Evolutionary conservation across 2,888 invertebrate genomes (phyloP), one percentile per base, ranked within the genome.

Genomic region (Melanophora roralis): DNA sequence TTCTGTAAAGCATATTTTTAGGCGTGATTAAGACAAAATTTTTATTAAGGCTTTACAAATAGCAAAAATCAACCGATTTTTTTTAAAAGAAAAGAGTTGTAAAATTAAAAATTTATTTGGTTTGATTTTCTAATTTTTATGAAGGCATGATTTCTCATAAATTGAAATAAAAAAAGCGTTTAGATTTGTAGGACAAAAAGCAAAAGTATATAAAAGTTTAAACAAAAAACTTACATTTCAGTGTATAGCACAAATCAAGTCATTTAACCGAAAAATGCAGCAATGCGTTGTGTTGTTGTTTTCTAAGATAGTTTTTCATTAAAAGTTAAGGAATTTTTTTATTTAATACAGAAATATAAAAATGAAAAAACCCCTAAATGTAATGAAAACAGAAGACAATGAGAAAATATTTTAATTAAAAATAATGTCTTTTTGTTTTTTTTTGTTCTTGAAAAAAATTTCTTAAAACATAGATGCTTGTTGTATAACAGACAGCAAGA

Each of bases 381-480:
- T 19, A 47, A 34, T 43, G 21, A 34, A 34, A 19, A 34, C 38
- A 53, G 27, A 14, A 68, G 47, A 36, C 12, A 16, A 23, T 49
- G 47, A 69, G 53, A 76, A 69, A 69, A 64, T 57, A 64, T 69
- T 76, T 76, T 76, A 76, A 76, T 76, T 76, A 76, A 76, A 76
- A 76, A 76, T 69, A 62, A 57, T 76, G 62, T 62, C 53, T 45
- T 65, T 27, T 74, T 32, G 40, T 36, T 68, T 59, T 23, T 14
- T 32, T 36, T 51, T 60, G 43, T 32, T 74, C 34, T 74, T 32
- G 45, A n/a, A 40, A 59, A 12, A n/a, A 2, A 40, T 55, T 23
- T 32, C 43, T 40, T 16, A 19, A 49, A 23, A 67, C 34, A 34
- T 32, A 14, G 43, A 38, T 40, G 51, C 49, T 38, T 38, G 38